Percentiles rank a stretch among this genome's conserved stretches.
Conservation (phyloP, 2,797 vertebrate genomes). For the Clarias laeviceps region DNA sequence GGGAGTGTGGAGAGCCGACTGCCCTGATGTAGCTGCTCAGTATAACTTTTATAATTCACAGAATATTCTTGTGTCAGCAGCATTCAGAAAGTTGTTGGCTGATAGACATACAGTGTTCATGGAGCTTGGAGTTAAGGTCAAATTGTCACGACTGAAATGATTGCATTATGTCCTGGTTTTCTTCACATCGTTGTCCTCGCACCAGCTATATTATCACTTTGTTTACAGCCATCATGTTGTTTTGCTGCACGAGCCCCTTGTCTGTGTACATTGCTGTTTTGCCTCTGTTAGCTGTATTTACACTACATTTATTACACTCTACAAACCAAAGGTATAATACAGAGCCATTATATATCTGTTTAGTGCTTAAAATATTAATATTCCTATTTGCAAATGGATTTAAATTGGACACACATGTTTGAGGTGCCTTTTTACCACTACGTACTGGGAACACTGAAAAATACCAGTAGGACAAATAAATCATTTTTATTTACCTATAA, state of each 20-base stretch:
- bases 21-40: too few relatives aligned
- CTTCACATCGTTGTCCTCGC: too few relatives aligned
- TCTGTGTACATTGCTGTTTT: neutral
- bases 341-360: neutral
- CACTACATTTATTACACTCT: neutral
- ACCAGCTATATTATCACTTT: neutral
- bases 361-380: neutral
- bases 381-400: neutral
- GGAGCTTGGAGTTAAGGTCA: too few relatives aligned
- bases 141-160: too few relatives aligned
- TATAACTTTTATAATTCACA: too few relatives aligned
- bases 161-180: too few relatives aligned
- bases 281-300: neutral
- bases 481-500: neutral
- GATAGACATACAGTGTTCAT: too few relatives aligned
- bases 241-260: neutral
- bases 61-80: too few relatives aligned
- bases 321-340: neutral
- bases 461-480: neutral
- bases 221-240: neutral
- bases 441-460: neutral
- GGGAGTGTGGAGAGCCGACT: too few relatives aligned
- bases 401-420: neutral
- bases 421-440: neutral
- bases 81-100: too few relatives aligned